Evolutionary conservation across 2,113 vertebrate species (phyloP).

Genomic region (Larimichthys polyactis): DNA sequence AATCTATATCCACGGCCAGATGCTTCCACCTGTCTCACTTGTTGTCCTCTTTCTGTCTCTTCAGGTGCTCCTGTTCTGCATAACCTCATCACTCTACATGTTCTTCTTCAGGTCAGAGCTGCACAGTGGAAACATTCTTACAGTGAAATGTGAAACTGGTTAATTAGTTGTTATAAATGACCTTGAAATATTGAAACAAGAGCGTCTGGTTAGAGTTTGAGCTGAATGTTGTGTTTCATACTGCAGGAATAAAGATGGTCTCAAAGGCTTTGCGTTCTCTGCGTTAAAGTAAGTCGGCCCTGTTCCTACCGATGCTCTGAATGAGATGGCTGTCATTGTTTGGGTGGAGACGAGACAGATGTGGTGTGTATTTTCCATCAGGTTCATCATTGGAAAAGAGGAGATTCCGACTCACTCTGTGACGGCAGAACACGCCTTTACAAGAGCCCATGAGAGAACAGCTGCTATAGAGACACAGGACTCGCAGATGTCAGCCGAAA

Average conservation of each 20-base stretch:
- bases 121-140: background rate
- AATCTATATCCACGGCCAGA: background rate
- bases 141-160: background rate
- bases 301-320: background rate
- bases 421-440: slow-evolving; percentile 81
- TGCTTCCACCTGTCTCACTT: background rate
- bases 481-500: slow-evolving; percentile 49
- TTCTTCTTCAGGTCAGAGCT: slow-evolving; percentile 85
- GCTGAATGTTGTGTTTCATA: slow-evolving; percentile 36
- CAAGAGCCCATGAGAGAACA: slow-evolving; percentile 78
- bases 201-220: background rate
- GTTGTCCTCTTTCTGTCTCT: background rate
- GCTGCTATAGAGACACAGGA: slow-evolving; percentile 67
- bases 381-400: slow-evolving; percentile 97
- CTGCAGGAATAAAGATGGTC: slow-evolving; percentile 94
- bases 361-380: slow-evolving; percentile 63
- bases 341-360: background rate
- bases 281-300: slow-evolving; percentile 92
- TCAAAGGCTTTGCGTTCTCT: slow-evolving; percentile 97
- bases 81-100: slow-evolving; percentile 85
- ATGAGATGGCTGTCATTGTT: background rate
- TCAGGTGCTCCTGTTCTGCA: slow-evolving; percentile 85
- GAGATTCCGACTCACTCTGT: slow-evolving; percentile 93
- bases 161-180: background rate
- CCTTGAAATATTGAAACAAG: background rate